A percentile compares a stretch with the other conserved stretches of the same genome.
Evolutionary conservation across 2,113 vertebrate genomes (phyloP).

Genomic region (Charadrius vociferus): DNA sequence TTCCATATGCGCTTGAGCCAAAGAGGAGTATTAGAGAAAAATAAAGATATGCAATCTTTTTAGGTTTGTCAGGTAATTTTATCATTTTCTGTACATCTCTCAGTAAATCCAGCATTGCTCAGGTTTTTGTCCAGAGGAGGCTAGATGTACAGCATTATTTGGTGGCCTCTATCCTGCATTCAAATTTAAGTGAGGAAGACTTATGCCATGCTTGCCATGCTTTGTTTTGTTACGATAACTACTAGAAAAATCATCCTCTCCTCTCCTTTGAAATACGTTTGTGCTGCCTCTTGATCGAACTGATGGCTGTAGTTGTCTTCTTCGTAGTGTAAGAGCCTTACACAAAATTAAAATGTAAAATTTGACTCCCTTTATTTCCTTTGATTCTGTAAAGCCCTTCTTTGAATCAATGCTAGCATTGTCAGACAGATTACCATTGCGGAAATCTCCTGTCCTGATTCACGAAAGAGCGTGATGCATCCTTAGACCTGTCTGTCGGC

Average conservation of each 20-base stretch:
- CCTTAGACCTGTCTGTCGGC: not conserved
- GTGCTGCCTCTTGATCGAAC: not conserved
- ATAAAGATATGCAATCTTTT: not conserved
- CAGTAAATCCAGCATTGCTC: not conserved
- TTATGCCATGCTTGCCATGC: not conserved
- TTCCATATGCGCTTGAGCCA: not conserved
- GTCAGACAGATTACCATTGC: not conserved
- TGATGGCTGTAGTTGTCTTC: not conserved
- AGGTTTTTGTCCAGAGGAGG: not conserved
- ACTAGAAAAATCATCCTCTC: not conserved
- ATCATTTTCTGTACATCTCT: not conserved
- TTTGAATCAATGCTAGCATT: not conserved
- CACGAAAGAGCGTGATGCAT: not conserved
- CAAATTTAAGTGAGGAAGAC: not conserved
- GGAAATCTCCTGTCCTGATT: not conserved
- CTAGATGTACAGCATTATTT: not conserved
- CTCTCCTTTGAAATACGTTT: not conserved
- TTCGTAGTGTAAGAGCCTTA: rapidly evolving
- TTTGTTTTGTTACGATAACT: not conserved
- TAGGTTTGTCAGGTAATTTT: not conserved
- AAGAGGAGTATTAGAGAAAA: not conserved
- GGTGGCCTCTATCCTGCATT: not conserved
- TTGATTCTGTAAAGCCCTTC: not conserved
- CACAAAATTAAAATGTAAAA: not conserved
- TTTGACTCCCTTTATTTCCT: not conserved